These are phyloP conservation scores for Syrrhaptes paradoxus DNA, from an alignment of 2,113 vertebrate genomes.

Conservation along the genomic window DNA sequence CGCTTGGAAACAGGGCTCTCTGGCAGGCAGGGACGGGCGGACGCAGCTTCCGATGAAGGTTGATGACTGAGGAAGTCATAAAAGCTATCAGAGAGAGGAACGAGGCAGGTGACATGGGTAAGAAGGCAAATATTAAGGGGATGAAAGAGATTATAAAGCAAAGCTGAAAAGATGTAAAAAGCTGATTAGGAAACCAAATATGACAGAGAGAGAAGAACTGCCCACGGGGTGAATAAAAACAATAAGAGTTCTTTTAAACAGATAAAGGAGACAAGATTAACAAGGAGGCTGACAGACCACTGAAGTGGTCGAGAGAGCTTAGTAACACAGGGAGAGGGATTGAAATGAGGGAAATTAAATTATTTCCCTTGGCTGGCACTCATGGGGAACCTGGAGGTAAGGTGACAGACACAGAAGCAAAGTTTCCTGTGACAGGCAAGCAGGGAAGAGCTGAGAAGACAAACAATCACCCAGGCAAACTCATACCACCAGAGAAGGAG, in stretches of 20 bases:
- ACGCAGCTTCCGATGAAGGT: not conserved
- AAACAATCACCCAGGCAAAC: not conserved
- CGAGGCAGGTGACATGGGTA: conserved; percentile 14
- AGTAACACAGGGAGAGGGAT: not conserved
- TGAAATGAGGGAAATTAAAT: not conserved
- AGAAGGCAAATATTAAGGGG: conserved; percentile 47
- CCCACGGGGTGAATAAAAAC: conserved; percentile 28
- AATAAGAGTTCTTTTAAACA: conserved; percentile 25
- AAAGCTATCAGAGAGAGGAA: not conserved
- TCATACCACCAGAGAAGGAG: not conserved
- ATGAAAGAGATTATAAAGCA: conserved; percentile 58
- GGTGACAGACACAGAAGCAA: not conserved
- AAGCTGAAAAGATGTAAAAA: conserved; percentile 56
- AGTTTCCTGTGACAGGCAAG: not conserved
- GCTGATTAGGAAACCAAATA: conserved; percentile 61
- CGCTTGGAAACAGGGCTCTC: conserved; percentile 38
- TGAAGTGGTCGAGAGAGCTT: not conserved
- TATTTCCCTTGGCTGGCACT: not conserved
- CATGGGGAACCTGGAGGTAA: not conserved
- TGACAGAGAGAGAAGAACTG: conserved; percentile 19
- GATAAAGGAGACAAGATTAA: conserved; percentile 24
- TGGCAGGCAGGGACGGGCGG: not conserved
- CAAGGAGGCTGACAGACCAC: not conserved
- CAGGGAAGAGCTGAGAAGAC: not conserved
- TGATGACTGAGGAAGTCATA: conserved; percentile 52